Percentiles rank a stretch among this genome's conserved stretches.
phyloP scores from a whole-genome alignment of 2,888 invertebrate genomes.

The Volucella inanis region DNA sequence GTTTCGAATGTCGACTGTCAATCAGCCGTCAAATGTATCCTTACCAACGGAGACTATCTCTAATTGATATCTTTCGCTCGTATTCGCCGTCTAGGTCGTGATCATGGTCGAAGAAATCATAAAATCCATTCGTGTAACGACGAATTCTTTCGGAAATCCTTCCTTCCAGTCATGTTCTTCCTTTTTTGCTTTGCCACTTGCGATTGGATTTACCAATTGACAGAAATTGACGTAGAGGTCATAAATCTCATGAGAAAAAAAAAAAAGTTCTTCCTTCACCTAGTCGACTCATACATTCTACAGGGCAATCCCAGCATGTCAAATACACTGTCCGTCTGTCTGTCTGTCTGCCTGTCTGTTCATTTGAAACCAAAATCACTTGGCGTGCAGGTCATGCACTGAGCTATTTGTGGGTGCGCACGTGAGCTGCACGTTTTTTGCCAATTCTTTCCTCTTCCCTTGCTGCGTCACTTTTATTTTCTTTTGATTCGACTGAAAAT shows the following conservation, averaged over 20 bases:
- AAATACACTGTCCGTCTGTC: constrained; percentile 12
- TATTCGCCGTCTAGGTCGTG: neutral
- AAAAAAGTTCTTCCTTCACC: constrained; percentile 8
- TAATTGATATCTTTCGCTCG: neutral
- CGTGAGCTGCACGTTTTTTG: neutral
- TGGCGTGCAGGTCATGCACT: constrained; percentile 17
- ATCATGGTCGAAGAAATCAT: neutral
- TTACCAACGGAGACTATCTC: neutral
- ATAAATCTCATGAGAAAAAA: constrained; percentile 49
- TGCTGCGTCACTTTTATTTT: neutral
- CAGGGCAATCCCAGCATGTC: constrained; percentile 5
- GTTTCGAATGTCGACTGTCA: constrained; percentile 16
- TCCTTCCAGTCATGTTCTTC: neutral
- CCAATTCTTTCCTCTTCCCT: neutral
- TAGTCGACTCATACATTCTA: constrained; percentile 4
- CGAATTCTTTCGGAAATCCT: constrained; percentile 26
- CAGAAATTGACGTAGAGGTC: constrained; percentile 46
- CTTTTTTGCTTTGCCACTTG: neutral
- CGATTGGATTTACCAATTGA: constrained; percentile 41
- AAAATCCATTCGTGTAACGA: neutral
- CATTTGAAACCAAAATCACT: constrained; percentile 33
- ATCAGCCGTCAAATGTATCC: neutral
- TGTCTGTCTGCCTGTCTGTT: constrained; percentile 9
- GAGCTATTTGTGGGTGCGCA: constrained; percentile 25
- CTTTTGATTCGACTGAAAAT: constrained; percentile 1